A percentile compares a stretch with the other conserved stretches of the same genome.
Conservation (phyloP, 2,797 vertebrate genomes). For the Anisognathus igniventris region DNA sequence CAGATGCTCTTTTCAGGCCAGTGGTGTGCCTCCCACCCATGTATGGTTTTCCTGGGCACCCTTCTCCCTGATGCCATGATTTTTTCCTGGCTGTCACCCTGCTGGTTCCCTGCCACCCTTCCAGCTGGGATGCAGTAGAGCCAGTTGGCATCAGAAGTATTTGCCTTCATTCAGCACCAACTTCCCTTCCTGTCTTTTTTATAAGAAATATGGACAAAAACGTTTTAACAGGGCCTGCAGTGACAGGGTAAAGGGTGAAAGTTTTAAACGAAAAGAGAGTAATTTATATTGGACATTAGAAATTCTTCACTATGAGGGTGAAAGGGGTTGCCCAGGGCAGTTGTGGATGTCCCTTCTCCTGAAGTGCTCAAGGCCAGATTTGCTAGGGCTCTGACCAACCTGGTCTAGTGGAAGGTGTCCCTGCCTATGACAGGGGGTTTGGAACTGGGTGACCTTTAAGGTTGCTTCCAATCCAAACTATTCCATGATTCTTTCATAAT, state of each 20-base stretch:
- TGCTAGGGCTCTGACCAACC: neutral
- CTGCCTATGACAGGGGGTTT: rapidly evolving
- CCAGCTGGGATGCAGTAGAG: neutral
- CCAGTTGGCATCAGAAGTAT: neutral
- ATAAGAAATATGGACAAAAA: neutral
- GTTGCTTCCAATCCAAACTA: neutral
- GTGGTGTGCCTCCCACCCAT: neutral
- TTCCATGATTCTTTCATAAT: neutral
- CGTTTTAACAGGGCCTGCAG: neutral
- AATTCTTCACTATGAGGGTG: neutral
- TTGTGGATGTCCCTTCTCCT: neutral
- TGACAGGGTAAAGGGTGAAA: neutral
- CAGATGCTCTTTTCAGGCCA: neutral
- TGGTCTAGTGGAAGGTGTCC: neutral
- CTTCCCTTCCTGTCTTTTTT: neutral
- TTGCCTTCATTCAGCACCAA: neutral
- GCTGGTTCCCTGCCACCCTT: neutral
- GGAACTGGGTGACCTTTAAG: neutral
- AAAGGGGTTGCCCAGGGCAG: neutral
- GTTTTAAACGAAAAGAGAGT: neutral
- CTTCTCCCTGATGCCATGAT: neutral
- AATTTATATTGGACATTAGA: neutral
- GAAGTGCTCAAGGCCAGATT: neutral
- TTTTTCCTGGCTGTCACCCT: neutral
- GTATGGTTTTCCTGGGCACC: neutral